Base-by-base conservation (phyloP, 2,888 invertebrate genomes). In the Euplagia quadripunctaria region DNA sequence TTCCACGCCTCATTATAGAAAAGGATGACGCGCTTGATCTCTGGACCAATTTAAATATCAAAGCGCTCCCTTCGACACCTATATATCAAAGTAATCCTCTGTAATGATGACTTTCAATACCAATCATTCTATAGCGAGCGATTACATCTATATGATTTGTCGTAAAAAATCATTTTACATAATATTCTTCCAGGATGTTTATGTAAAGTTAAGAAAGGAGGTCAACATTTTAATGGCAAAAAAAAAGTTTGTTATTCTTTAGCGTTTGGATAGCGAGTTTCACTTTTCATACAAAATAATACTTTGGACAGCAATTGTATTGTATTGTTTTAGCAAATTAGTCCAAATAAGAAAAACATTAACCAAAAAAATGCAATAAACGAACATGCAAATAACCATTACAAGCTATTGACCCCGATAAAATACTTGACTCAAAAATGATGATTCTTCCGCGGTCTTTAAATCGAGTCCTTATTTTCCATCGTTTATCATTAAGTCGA, bases 31-130 rank as follows among this genome's bases (percentile, higher is more conserved):
- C 82, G 80, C 73, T 74, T 78, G 87, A 88, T 90, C 83, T 80
- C 85, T 78, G 80, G 81, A 86, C 81, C 81, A 86, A 92, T 92
- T 92, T 92, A 85, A 92, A 92, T 91, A 90, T 90, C 88, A 90
- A 91, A 90, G 81, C 77, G 69, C 82, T 84, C 79, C 86, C 84
- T 85, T 85, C 82, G 74, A 82, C 77, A 76, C 75, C 43, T 46
- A 72, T 75, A 31, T 17, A 61, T 82, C 81, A 86, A 85, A 78
- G 79, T 82, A 77, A 64, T 64, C 63, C 41, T 31, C 16, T 69
- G 41, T 81, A 84, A 81, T 77, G 83, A 86, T 87, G 83, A 79
- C 80, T 79, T 79, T 80, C 78, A 84, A 82, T 75, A 82, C 73
- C 69, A 78, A 76, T 84, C 82, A 49, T 69, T 87, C 82, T 82